Evolutionary conservation across 2,797 vertebrate species (phyloP), one percentile per base, ranked within the genome.

Genomic region (Dryobates pubescens): DNA sequence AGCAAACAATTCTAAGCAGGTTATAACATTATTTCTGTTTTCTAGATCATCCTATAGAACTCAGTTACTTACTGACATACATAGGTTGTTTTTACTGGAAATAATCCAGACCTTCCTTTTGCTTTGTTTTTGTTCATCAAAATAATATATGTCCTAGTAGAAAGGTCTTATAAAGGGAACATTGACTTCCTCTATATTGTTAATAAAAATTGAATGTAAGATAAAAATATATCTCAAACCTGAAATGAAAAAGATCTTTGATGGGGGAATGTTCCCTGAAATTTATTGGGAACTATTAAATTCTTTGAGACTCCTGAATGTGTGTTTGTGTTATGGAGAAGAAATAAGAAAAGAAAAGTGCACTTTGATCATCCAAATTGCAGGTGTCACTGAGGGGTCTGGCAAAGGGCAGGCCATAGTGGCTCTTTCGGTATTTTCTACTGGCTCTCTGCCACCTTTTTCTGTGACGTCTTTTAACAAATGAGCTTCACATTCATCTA

Each of bases 391-490:
- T 53, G 56, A 67, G 23, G 15, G 7, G 4, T 47, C 64, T 51
- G 1, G 0, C 0, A 6, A 38, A 76, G 41, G 15, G 29, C 49
- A 58, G 45, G 10, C 36, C 53, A 0, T 2, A 16, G 32, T 3
- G 41, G 23, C 65, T 69, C 32, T 70, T 76, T 22, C 29, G 22
- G 3, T 24, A 51, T 72, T 65, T 29, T 30, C 32, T 58, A 3
- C 45, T 32, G 38, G 6, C 32, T 53, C 10, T 59, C 49, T 49
- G 12, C 53, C 79, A 36, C 34, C 24, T 54, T 86, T 67, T 83
- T 56, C 49, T 71, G 17, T 49, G 8, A 82, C 68, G 11, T n/a
- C 43, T 82, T 67, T 62, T 41, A 22, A 62, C 27, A 53, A 61
- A 62, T 69, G 13, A 71, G 16, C 17, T 74, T 41, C 36, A 8